Evolutionary conservation across 2,797 vertebrate species (phyloP).

Genomic region (Anas capensis): DNA sequence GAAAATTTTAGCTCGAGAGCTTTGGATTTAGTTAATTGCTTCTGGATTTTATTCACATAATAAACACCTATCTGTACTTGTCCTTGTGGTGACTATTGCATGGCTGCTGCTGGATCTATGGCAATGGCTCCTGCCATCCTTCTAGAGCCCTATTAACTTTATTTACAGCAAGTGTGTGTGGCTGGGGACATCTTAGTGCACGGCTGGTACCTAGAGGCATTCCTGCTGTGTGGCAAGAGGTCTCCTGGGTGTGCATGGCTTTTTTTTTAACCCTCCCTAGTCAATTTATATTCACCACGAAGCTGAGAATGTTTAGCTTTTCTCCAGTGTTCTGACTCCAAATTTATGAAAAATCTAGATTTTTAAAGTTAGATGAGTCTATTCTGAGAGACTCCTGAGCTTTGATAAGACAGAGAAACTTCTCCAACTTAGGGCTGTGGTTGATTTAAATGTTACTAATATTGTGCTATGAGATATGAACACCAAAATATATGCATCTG

Average conservation of each 20-base stretch:
- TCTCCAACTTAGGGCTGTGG: neutral
- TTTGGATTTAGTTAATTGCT: neutral
- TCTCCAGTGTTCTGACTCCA: neutral
- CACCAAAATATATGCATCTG: too few species aligned
- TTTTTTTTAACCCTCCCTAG: neutral
- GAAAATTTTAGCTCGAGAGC: neutral
- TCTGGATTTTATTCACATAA: neutral
- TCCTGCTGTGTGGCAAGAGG: neutral
- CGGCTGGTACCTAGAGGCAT: neutral
- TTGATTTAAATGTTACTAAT: too few species aligned
- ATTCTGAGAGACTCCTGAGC: neutral
- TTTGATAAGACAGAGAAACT: neutral
- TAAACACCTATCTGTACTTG: neutral
- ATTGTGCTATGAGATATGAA: too few species aligned
- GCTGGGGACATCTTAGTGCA: neutral
- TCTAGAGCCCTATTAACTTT: neutral
- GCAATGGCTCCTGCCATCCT: neutral
- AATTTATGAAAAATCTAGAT: neutral
- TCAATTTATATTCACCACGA: neutral
- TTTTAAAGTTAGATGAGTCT: neutral
- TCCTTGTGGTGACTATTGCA: neutral
- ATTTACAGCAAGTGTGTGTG: neutral
- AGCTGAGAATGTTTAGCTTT: too few species aligned
- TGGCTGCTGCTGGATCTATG: neutral
- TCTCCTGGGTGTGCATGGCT: too few species aligned